Evolutionary conservation across 2,113 vertebrate species (phyloP).

Genomic region (Archilochus colubris): DNA sequence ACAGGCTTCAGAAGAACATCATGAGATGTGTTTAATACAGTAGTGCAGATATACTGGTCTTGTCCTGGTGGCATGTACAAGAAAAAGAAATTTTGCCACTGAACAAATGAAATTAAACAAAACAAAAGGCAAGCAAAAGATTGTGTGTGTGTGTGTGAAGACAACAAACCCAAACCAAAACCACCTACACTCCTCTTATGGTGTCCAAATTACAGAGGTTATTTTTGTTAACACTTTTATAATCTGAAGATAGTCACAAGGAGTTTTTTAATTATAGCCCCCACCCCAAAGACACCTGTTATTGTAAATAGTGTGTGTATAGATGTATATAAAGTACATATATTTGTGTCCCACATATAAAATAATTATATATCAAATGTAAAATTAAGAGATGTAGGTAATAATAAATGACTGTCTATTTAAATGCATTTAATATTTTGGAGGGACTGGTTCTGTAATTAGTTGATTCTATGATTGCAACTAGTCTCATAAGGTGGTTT

Average conservation of each 20-base stretch:
- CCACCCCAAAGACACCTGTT: fast-evolving
- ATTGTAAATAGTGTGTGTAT: not conserved
- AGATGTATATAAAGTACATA: not conserved
- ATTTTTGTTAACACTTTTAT: not conserved
- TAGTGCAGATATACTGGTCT: not conserved
- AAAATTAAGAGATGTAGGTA: not conserved
- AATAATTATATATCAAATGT: not conserved
- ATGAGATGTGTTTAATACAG: fast-evolving
- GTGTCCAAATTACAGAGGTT: not conserved
- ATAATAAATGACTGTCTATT: not conserved
- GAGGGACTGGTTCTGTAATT: not conserved
- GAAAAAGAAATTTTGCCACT: not conserved
- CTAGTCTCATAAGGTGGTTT: not conserved
- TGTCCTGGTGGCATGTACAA: not conserved
- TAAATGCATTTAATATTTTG: not conserved
- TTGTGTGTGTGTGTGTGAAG: no score
- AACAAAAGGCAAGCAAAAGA: not conserved
- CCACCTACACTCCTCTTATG: not conserved
- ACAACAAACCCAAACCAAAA: not conserved
- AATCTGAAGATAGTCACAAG: not conserved
- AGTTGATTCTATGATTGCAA: not conserved
- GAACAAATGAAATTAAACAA: not conserved
- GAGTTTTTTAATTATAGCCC: not conserved
- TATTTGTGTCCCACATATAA: not conserved
- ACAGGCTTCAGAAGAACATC: not conserved